phyloP scores from a whole-genome alignment of 1,140 invertebrate species.

The Venustaconcha ellipsiformis region DNA sequence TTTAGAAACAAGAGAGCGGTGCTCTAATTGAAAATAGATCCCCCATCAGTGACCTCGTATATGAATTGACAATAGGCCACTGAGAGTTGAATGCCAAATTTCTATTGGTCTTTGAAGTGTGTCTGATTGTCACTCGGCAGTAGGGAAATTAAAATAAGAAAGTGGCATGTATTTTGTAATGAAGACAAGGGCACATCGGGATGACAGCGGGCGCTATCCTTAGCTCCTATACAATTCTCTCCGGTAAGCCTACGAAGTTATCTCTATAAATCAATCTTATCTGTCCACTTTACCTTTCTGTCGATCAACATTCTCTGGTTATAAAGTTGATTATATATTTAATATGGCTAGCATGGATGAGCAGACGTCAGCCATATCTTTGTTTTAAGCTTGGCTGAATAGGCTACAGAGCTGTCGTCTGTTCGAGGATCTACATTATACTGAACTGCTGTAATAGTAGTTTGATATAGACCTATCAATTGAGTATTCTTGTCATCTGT shows the following conservation, averaged over 20 bases:
- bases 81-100: slow-evolving; percentile 37
- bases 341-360: no score
- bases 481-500: no score
- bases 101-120: slow-evolving; percentile 50
- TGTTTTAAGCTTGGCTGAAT: no score
- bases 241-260: slow-evolving; percentile 8
- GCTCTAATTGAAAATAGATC: slow-evolving; percentile 45
- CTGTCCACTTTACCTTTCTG: no score
- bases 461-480: no score
- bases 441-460: no score
- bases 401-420: no score
- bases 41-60: slow-evolving; percentile 42
- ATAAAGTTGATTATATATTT: no score
- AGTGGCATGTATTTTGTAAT: slow-evolving; percentile 39
- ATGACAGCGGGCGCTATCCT: slow-evolving; percentile 18
- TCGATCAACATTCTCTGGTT: no score
- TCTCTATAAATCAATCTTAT: no score
- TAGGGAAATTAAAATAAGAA: slow-evolving; percentile 51
- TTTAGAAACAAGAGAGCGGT: slow-evolving; percentile 43
- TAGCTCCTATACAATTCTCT: slow-evolving; percentile 16
- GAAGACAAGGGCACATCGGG: slow-evolving; percentile 25
- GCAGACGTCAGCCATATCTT: no score
- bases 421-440: no score
- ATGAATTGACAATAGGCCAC: slow-evolving; percentile 43
- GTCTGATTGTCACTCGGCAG: slow-evolving; percentile 37